Conservation (phyloP, 2,797 vertebrate species). For the Myotis pilosus region DNA sequence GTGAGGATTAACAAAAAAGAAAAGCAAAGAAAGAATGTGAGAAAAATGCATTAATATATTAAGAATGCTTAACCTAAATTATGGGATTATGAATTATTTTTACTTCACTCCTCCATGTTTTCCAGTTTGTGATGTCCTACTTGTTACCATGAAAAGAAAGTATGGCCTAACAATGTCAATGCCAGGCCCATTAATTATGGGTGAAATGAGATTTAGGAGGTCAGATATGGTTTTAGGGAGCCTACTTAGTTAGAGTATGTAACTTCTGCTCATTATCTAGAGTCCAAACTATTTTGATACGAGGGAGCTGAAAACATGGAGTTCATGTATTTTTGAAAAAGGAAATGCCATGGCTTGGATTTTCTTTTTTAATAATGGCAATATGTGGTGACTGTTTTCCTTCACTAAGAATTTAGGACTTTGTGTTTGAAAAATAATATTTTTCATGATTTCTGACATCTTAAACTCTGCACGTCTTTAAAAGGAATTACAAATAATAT, state of each 20-base stretch:
- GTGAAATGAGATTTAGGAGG: neutral
- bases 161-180: neutral
- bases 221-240: neutral
- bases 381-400: neutral
- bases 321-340: neutral
- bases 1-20: no score
- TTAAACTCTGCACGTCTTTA: conserved; percentile 1
- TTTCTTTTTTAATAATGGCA: conserved; percentile 19
- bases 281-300: conserved; percentile 1
- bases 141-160: neutral
- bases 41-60: neutral
- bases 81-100: conserved; percentile 18
- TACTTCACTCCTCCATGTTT: neutral
- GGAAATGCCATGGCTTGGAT: neutral
- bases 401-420: conserved; percentile 5
- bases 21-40: neutral
- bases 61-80: neutral
- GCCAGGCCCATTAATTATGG: neutral
- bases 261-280: neutral
- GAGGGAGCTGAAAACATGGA: neutral
- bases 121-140: neutral
- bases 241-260: neutral
- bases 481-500: neutral
- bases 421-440: neutral
- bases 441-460: neutral